Evolutionary conservation across 2,888 invertebrate species (phyloP).

Genomic region (Anorthoa munda): DNA sequence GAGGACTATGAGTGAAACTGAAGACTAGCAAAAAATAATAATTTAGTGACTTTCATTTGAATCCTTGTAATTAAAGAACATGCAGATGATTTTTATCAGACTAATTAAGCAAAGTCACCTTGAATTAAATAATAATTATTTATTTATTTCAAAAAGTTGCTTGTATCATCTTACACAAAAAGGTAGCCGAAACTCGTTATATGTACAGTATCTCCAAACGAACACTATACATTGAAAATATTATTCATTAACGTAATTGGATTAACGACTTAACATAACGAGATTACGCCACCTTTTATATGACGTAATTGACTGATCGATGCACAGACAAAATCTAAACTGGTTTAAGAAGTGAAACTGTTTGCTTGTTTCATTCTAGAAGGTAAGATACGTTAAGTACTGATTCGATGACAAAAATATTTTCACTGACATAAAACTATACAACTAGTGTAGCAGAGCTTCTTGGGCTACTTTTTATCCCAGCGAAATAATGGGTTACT

Average conservation of each 20-base stretch:
- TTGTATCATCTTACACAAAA: neutral
- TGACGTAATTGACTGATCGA: slow-evolving; percentile 10
- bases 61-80: too few relatives aligned
- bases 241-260: slow-evolving; percentile 47
- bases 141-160: neutral
- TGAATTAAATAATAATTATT: neutral
- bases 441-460: neutral
- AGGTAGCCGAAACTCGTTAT: slow-evolving; percentile 6
- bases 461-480: neutral
- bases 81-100: neutral
- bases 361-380: too few relatives aligned
- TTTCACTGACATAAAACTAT: neutral
- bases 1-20: too few relatives aligned
- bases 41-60: neutral
- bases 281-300: slow-evolving; percentile 31
- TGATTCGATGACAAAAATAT: neutral
- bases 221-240: slow-evolving; percentile 25
- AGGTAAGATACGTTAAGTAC: too few relatives aligned
- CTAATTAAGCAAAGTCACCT: neutral
- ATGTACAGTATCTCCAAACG: neutral
- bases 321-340: neutral
- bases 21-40: too few relatives aligned
- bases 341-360: too few relatives aligned
- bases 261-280: slow-evolving; percentile 40
- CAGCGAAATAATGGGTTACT: neutral